A percentile compares a stretch with the other conserved stretches of the same genome.
Conservation (phyloP, 2,888 invertebrate species). For the Tridacna gigas region DNA sequence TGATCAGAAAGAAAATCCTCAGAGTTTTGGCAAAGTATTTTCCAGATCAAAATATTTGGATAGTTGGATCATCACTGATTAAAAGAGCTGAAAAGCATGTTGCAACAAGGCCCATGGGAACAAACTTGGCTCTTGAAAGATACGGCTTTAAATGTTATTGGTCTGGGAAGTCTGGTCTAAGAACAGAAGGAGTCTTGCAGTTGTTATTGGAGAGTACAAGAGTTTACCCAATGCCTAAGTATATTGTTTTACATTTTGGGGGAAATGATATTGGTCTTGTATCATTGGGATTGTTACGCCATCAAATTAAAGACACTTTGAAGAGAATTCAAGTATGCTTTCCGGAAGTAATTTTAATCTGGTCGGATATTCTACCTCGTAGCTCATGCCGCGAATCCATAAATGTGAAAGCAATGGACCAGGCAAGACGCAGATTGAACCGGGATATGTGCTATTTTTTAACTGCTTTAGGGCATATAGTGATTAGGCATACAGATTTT, state of each 20-base stretch:
- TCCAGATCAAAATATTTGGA: too few species aligned
- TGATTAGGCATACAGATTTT: neutral
- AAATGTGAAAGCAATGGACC: neutral
- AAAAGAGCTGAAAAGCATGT: neutral
- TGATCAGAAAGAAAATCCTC: too few species aligned
- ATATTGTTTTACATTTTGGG: neutral
- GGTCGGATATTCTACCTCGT: neutral
- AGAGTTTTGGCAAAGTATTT: too few species aligned
- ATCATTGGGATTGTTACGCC: neutral
- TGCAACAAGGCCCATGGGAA: neutral
- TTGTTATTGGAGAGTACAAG: neutral
- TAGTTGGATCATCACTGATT: neutral
- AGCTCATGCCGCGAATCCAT: neutral
- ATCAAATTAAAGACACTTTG: neutral
- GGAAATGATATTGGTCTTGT: neutral
- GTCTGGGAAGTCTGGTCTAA: neutral
- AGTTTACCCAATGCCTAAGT: neutral
- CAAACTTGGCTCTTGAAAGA: neutral
- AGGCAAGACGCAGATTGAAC: neutral
- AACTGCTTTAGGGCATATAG: neutral
- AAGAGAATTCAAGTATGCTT: neutral
- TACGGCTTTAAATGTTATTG: neutral
- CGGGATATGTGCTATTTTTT: neutral
- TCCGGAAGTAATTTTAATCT: neutral
- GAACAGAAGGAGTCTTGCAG: neutral